A percentile compares a stretch with the other conserved stretches of the same genome.
Evolutionary conservation across 35 echinoderm and acorn worm genomes (phyloP).

Genomic region (Apostichopus japonicus): DNA sequence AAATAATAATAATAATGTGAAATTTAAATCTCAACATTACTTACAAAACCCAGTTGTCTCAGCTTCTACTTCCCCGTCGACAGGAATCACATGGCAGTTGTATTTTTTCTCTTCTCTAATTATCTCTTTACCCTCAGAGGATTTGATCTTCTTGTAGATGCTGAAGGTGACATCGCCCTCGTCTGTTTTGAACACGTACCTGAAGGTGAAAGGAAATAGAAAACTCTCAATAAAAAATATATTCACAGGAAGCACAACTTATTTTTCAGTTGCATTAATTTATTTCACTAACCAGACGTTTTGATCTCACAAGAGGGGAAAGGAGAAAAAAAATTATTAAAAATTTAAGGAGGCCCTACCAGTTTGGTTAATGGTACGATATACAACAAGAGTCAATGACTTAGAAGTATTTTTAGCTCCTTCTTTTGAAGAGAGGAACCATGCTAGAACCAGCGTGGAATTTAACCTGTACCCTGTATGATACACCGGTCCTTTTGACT

Average conservation of each 20-base stretch:
- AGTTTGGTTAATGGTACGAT: too few relatives aligned
- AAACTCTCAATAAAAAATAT: background rate
- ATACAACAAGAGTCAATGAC: too few relatives aligned
- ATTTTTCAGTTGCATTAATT: background rate
- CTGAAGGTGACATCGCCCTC: constrained; percentile 7
- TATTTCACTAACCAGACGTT: background rate
- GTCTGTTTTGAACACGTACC: constrained; percentile 25
- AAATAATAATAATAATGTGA: background rate
- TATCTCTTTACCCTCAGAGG: background rate
- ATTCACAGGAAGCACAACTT: background rate
- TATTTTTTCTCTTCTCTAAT: constrained; percentile 1
- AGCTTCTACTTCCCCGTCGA: constrained; percentile 26
- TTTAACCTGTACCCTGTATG: too few relatives aligned
- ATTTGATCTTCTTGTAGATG: constrained; percentile 26
- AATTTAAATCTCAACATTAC: background rate
- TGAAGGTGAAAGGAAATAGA: background rate
- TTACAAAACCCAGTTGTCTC: constrained; percentile 19
- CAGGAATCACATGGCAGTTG: constrained; percentile 31
- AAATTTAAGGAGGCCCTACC: too few relatives aligned
- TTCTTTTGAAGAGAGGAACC: too few relatives aligned
- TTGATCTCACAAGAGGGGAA: too few relatives aligned
- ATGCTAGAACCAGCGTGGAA: too few relatives aligned
- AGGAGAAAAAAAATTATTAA: too few relatives aligned
- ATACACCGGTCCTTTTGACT: too few relatives aligned
- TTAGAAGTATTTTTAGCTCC: too few relatives aligned